Percentiles rank a stretch among this genome's conserved stretches.
These are phyloP conservation scores for Passer domesticus DNA, from an alignment of 2,113 vertebrate species.

Conservation along the genomic window DNA sequence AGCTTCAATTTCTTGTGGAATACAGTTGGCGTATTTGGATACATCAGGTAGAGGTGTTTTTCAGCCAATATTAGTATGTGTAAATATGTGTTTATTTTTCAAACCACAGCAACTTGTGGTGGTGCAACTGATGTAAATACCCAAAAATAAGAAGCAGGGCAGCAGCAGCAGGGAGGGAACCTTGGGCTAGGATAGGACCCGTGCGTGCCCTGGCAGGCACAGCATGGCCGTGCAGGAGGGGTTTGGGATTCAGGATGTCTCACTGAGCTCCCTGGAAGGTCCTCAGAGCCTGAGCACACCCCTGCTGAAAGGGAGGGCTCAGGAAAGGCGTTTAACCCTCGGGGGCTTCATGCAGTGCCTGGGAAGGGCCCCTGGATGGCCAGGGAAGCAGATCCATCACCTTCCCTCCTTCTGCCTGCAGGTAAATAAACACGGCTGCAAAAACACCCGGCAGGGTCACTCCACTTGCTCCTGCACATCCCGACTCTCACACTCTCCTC, in stretches of 20 bases:
- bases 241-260: background rate
- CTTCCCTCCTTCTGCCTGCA: background rate
- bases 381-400: background rate
- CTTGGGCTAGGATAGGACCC: accelerated
- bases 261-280: background rate
- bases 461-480: background rate
- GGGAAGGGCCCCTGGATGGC: background rate
- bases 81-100: background rate
- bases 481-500: background rate
- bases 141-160: no score
- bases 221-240: accelerated
- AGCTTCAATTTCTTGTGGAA: background rate
- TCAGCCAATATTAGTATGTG: background rate
- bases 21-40: background rate
- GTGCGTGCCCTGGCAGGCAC: background rate
- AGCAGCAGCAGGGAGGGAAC: background rate
- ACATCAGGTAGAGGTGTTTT: background rate
- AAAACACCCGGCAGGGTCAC: background rate
- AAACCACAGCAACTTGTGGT: background rate
- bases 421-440: conserved; percentile 25
- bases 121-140: no score
- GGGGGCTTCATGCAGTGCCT: accelerated
- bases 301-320: background rate
- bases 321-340: accelerated
- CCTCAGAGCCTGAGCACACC: background rate